Evolutionary conservation across 2,888 invertebrate species (phyloP).

Genomic region (Calameuta filiformis): DNA sequence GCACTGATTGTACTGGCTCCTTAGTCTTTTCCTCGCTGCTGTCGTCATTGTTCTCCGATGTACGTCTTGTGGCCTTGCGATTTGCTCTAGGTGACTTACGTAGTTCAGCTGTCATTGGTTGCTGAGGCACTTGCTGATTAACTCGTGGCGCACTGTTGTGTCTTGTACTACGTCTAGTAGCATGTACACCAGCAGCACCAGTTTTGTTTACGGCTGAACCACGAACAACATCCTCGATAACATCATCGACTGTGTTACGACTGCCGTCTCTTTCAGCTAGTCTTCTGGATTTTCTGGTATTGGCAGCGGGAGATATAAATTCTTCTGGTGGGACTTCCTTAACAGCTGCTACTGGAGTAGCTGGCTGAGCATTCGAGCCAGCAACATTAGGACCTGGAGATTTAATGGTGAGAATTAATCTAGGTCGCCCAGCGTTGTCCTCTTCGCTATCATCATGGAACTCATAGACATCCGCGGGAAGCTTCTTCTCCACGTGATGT

Average conservation of each 20-base stretch:
- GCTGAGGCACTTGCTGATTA: constrained; percentile 44
- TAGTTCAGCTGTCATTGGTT: constrained; percentile 39
- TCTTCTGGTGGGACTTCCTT: constrained; percentile 71
- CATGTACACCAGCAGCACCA: constrained; percentile 59
- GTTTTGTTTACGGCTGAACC: constrained; percentile 69
- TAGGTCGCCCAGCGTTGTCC: constrained; percentile 72
- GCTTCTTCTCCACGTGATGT: constrained; percentile 68
- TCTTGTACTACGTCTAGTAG: constrained; percentile 70
- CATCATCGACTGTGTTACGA: constrained; percentile 84
- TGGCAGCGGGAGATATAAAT: constrained; percentile 73
- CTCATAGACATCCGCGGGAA: constrained; percentile 86
- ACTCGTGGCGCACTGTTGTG: constrained; percentile 67
- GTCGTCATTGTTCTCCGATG: constrained; percentile 74
- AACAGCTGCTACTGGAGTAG: constrained; percentile 64
- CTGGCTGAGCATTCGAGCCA: constrained; percentile 61
- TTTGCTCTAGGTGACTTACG: constrained; percentile 76
- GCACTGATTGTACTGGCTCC: constrained; percentile 25
- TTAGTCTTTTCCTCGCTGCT: constrained; percentile 71
- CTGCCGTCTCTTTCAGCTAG: constrained; percentile 82
- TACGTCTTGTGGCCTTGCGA: constrained; percentile 73
- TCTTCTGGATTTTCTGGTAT: constrained; percentile 84
- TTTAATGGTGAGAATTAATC: constrained; percentile 85
- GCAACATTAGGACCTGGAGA: constrained; percentile 69
- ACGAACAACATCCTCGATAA: constrained; percentile 90
- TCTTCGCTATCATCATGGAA: constrained; percentile 93